These are phyloP conservation scores for Hippotragus niger DNA, from an alignment of 2,113 vertebrate genomes.

Conservation along the genomic window DNA sequence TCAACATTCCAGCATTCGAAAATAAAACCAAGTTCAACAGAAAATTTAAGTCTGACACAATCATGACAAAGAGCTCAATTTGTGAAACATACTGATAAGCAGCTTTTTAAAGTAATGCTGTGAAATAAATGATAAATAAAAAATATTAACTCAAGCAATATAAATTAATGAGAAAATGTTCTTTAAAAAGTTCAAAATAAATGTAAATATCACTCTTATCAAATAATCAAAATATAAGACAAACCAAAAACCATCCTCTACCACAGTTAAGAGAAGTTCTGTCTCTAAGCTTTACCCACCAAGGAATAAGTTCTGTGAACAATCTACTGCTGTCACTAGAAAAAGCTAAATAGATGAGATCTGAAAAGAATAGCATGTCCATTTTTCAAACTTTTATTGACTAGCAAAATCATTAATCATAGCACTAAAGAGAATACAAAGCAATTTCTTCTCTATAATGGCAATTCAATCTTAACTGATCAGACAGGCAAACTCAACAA, in stretches of 20 bases:
- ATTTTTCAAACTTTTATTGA: slow-evolving; percentile 24
- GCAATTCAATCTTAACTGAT: slow-evolving; percentile 27
- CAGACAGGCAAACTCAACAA: neutral
- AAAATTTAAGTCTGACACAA: slow-evolving; percentile 15
- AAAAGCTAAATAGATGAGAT: neutral
- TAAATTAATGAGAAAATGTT: neutral
- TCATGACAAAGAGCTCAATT: neutral
- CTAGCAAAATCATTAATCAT: slow-evolving; percentile 9
- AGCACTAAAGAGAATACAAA: neutral
- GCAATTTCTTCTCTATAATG: slow-evolving; percentile 20
- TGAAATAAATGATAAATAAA: slow-evolving; percentile 15
- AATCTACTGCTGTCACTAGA: neutral
- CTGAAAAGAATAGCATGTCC: neutral
- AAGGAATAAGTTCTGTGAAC: neutral
- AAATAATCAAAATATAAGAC: neutral
- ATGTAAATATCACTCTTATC: neutral
- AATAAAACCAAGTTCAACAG: slow-evolving; percentile 29
- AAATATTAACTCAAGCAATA: slow-evolving; percentile 37
- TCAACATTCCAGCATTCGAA: slow-evolving; percentile 9
- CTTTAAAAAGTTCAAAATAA: neutral
- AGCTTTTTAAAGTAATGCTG: slow-evolving; percentile 29
- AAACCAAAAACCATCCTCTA: neutral
- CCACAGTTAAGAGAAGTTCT: neutral
- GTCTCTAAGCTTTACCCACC: neutral
- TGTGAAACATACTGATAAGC: neutral